Evolutionary conservation across 2,113 vertebrate genomes (phyloP).

Genomic region (Alaudala cheleensis): DNA sequence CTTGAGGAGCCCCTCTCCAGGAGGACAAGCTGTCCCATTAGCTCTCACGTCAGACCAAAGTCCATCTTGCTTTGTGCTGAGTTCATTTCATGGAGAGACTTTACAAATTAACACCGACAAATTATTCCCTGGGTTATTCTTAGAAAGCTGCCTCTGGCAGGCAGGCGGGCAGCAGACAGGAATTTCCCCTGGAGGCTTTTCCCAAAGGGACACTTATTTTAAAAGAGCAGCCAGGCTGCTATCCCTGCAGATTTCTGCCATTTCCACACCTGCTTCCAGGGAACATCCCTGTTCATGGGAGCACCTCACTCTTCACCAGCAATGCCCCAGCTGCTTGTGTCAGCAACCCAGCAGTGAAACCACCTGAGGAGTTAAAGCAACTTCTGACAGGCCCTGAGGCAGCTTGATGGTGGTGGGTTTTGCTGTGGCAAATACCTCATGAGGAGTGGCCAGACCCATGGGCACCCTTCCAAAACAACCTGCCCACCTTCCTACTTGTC

Average conservation of each 20-base stretch:
- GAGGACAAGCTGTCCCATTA: slow-evolving; percentile 28
- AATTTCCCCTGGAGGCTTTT: slow-evolving; percentile 30
- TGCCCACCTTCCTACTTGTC: not conserved
- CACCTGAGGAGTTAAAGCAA: not conserved
- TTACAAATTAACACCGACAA: slow-evolving; percentile 67
- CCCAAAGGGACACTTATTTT: not conserved
- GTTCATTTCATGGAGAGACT: slow-evolving; percentile 41
- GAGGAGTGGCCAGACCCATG: not conserved
- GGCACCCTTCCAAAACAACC: not conserved
- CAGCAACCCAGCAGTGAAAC: not conserved
- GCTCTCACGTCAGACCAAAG: slow-evolving; percentile 37
- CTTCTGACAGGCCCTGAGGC: not conserved
- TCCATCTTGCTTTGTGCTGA: slow-evolving; percentile 15
- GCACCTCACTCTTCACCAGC: not conserved
- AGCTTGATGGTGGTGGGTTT: not conserved
- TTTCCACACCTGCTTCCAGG: not conserved
- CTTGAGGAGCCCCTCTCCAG: not conserved
- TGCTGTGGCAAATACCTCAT: not conserved
- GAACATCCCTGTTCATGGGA: not conserved
- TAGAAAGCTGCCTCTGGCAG: slow-evolving; percentile 16
- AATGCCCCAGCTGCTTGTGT: fast-evolving
- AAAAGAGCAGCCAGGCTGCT: not conserved
- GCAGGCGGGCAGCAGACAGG: not conserved
- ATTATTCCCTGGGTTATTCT: slow-evolving; percentile 52
- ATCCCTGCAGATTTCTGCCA: not conserved